phyloP scores from a whole-genome alignment of 92 coral and sea anemone genomes.

The Phenganax subtilis region DNA sequence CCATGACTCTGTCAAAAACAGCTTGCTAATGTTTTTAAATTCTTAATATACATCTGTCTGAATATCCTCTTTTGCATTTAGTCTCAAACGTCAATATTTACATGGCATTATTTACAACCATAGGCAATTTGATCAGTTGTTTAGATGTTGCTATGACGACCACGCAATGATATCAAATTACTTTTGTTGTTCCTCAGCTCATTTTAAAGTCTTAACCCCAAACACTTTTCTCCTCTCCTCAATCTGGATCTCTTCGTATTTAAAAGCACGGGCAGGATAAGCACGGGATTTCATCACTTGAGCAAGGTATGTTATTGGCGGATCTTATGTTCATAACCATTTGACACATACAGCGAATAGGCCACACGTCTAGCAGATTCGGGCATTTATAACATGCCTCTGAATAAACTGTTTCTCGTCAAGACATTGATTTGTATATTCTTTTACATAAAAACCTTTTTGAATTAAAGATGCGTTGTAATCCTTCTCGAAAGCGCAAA shows the following conservation, averaged over 20 bases:
- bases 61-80: background rate
- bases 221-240: background rate
- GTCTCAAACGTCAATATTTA: background rate
- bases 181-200: background rate
- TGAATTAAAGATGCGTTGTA: too few species aligned
- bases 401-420: too few species aligned
- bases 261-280: background rate
- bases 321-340: background rate
- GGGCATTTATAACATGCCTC: too few species aligned
- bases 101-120: conserved; percentile 4
- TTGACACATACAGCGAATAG: too few species aligned
- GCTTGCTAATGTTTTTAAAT: too few species aligned
- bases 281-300: background rate
- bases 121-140: conserved; percentile 18
- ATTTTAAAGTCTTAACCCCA: background rate
- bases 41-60: too few species aligned
- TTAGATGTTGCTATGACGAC: conserved; percentile 30
- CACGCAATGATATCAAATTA: background rate
- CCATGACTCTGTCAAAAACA: too few species aligned
- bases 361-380: too few species aligned
- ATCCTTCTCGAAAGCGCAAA: too few species aligned
- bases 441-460: too few species aligned
- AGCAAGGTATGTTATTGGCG: background rate
- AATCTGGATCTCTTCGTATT: background rate
- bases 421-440: too few species aligned